Base-by-base conservation (phyloP, 2,113 vertebrate genomes). In the Oreotragus oreotragus region DNA sequence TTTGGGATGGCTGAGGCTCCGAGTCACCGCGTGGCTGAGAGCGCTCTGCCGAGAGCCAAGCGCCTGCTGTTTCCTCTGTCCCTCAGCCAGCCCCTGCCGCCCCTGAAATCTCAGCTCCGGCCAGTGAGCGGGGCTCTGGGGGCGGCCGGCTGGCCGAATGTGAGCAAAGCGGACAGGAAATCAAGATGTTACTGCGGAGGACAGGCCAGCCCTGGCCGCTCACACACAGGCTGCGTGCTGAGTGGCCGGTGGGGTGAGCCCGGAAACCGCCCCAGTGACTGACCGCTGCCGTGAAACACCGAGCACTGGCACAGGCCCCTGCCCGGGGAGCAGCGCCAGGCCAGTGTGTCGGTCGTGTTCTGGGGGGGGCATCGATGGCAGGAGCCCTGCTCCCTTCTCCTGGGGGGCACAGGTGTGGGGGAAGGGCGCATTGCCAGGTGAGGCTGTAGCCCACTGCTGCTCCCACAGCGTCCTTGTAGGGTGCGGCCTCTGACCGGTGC, bases 301-400 rank as follows among this genome's bases (percentile, higher is more conserved):
- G 2, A 58, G 47, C 2, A 7, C 92, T 76, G 96, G 96, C 27
- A 0, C 1, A 0, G 88, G 96, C 88, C 85, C 77, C 0, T 1
- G 2, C 36, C 16, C 36, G 0, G 2, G 84, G 49, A 39, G 25
- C 10, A 0, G 14, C 6, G 39, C 96, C 98, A 98, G 91, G 91
- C 92, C 84, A 53, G 81, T 87, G 49, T 98, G 98, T 96, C 96
- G 60, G 96, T 97, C 96, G 66, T 95, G 97, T 98, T 98, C 97
- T 39, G 94, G 94, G 97, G 97, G 98, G 93, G 95, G 84, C 3
- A 8, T 49, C 55, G 43, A 45, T 23, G 25, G 88, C 51, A 3
- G 36, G 51, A 28, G 27, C 27, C 4, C 1, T 4, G 55, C n/a
- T n/a, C 27, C 5, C n/a, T 25, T 85, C 13, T 5, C 23, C 55